These are phyloP conservation scores for Heliconius hewitsoni DNA, from an alignment of 1,140 invertebrate species.

Conservation along the genomic window DNA sequence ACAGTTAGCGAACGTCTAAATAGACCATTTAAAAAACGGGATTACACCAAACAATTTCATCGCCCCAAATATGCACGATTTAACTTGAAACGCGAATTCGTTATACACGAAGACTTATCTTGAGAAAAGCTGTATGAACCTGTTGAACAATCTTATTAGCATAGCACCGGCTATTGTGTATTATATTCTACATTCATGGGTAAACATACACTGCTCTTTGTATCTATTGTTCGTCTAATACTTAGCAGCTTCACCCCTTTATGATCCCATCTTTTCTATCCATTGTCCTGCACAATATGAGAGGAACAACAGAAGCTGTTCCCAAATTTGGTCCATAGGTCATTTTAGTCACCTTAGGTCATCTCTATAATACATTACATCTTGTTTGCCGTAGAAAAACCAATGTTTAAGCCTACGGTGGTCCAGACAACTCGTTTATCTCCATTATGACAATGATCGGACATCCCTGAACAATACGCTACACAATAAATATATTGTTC, in stretches of 20 bases:
- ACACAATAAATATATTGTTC: slow-evolving; percentile 67
- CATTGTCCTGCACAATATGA: slow-evolving; percentile 60
- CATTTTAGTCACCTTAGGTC: slow-evolving; percentile 68
- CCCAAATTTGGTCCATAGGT: slow-evolving; percentile 69
- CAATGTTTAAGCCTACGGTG: slow-evolving; percentile 67
- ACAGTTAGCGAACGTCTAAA: slow-evolving; percentile 66
- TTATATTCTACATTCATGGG: slow-evolving; percentile 75
- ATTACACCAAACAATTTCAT: slow-evolving; percentile 59
- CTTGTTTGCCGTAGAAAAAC: slow-evolving; percentile 66
- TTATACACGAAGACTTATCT: slow-evolving; percentile 78
- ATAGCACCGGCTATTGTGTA: slow-evolving; percentile 70
- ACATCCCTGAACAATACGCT: slow-evolving; percentile 58
- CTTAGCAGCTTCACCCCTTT: slow-evolving; percentile 77
- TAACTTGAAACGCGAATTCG: slow-evolving; percentile 78
- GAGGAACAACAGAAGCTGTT: slow-evolving; percentile 52
- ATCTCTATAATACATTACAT: slow-evolving; percentile 57
- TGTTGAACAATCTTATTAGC: slow-evolving; percentile 72
- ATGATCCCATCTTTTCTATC: slow-evolving; percentile 65
- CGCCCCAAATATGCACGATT: slow-evolving; percentile 72
- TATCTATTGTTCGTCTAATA: slow-evolving; percentile 73
- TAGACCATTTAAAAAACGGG: slow-evolving; percentile 69
- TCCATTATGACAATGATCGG: slow-evolving; percentile 43
- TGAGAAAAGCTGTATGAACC: slow-evolving; percentile 72
- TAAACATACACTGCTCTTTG: slow-evolving; percentile 78
- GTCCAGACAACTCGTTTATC: slow-evolving; percentile 44